Conservation (phyloP, 2,797 vertebrate genomes). For the Threskiornis aethiopicus region DNA sequence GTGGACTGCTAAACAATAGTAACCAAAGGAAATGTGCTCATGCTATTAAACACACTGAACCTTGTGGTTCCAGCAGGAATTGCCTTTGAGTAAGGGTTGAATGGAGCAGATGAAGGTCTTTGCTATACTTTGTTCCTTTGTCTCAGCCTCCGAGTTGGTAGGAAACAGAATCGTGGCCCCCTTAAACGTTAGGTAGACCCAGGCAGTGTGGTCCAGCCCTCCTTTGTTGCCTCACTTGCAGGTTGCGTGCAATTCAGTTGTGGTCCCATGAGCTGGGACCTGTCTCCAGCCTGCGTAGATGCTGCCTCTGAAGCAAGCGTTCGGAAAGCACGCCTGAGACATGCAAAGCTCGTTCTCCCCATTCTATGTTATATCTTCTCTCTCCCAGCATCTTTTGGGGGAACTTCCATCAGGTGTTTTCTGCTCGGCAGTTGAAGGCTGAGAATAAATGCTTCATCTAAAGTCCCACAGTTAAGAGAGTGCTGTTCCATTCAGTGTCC, state of each 20-base stretch:
- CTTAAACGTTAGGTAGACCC: not conserved
- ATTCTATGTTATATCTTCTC: not conserved
- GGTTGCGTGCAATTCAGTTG: rapidly evolving
- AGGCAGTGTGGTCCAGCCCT: not conserved
- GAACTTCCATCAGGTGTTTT: not conserved
- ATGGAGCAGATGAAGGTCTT: not conserved
- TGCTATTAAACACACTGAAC: not conserved
- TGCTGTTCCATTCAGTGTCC: not conserved
- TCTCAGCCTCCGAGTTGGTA: not conserved
- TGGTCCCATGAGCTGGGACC: not conserved
- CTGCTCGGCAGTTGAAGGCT: not conserved
- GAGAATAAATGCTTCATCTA: not conserved
- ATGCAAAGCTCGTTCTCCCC: not conserved
- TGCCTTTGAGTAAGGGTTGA: not conserved
- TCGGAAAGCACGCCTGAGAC: not conserved
- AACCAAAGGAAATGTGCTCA: not conserved
- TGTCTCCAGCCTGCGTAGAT: not conserved
- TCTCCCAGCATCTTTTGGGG: not conserved
- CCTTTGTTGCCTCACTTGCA: not conserved
- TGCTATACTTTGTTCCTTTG: not conserved
- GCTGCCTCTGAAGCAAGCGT: not conserved
- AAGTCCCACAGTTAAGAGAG: not conserved
- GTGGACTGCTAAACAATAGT: not conserved
- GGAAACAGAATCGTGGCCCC: not conserved
- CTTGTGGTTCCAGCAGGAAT: not conserved